Evolutionary conservation across 1,140 invertebrate species (phyloP).

Genomic region (Ostrea denselamellosa): DNA sequence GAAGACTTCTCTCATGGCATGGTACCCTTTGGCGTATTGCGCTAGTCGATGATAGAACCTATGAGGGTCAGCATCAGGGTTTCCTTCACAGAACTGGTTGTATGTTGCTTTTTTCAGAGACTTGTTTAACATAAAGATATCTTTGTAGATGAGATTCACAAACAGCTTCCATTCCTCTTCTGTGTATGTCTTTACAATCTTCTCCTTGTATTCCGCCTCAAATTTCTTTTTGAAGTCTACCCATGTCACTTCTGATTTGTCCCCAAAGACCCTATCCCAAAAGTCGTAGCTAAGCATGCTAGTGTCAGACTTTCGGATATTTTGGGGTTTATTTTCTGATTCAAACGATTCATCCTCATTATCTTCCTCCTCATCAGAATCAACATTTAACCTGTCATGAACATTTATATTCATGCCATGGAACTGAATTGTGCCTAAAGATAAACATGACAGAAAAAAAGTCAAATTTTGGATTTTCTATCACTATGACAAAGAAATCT

Average conservation of each 20-base stretch:
- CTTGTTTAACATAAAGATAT: conserved; percentile 66
- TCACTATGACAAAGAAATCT: too few species aligned
- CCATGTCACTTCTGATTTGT: conserved; percentile 62
- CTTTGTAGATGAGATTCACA: conserved; percentile 68
- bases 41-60: conserved; percentile 66
- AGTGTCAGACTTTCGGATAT: neutral
- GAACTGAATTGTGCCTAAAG: conserved; percentile 37
- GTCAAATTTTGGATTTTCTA: too few species aligned
- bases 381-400: conserved; percentile 50
- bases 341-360: conserved; percentile 18
- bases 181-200: conserved; percentile 60
- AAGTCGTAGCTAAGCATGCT: conserved; percentile 61
- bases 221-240: conserved; percentile 65
- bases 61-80: conserved; percentile 58
- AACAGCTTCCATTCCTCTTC: conserved; percentile 64
- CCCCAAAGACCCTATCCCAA: conserved; percentile 69
- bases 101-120: conserved; percentile 53
- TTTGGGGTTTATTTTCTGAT: neutral
- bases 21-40: conserved; percentile 65
- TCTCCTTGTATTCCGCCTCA: conserved; percentile 65
- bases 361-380: conserved; percentile 43
- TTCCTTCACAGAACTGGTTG: conserved; percentile 64
- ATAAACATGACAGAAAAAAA: neutral
- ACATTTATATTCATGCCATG: conserved; percentile 62
- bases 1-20: conserved; percentile 71